Evolutionary conservation across 2,113 vertebrate species (phyloP).

Genomic region (Columbina picui): DNA sequence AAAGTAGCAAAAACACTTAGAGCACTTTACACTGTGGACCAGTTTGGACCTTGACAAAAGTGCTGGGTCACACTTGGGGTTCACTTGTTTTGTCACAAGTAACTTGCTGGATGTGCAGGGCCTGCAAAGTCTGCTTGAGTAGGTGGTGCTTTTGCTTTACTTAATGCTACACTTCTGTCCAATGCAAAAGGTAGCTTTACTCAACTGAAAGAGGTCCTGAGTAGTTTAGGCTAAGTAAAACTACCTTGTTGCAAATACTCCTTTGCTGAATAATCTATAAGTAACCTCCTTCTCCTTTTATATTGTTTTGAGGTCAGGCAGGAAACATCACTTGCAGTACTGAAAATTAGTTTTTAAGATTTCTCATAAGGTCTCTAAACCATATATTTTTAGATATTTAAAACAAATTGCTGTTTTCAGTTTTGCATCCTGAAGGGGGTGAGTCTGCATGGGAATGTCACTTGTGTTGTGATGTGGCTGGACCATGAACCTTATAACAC

Average conservation of each 20-base stretch:
- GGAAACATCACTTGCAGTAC: not conserved
- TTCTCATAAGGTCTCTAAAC: not conserved
- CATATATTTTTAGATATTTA: not conserved
- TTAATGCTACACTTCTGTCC: not conserved
- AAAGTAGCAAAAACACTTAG: not conserved
- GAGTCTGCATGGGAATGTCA: not conserved
- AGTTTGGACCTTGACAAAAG: not conserved
- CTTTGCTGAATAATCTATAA: not conserved
- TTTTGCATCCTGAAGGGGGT: not conserved
- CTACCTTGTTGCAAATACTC: not conserved
- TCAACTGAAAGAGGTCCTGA: not conserved
- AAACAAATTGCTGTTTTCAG: not conserved
- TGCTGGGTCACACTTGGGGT: not conserved
- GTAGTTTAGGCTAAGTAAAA: not conserved
- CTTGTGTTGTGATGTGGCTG: not conserved
- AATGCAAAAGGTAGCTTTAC: not conserved
- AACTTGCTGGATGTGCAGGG: not conserved
- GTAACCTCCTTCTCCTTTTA: not conserved
- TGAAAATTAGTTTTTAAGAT: not conserved
- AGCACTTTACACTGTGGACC: not conserved
- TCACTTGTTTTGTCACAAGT: not conserved
- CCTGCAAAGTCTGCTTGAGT: not conserved
- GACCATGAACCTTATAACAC: conserved; percentile 2
- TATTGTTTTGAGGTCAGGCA: not conserved
- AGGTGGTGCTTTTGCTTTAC: not conserved